Evolutionary conservation across 2,113 vertebrate species (phyloP).

Genomic region (Tursiops truncatus): DNA sequence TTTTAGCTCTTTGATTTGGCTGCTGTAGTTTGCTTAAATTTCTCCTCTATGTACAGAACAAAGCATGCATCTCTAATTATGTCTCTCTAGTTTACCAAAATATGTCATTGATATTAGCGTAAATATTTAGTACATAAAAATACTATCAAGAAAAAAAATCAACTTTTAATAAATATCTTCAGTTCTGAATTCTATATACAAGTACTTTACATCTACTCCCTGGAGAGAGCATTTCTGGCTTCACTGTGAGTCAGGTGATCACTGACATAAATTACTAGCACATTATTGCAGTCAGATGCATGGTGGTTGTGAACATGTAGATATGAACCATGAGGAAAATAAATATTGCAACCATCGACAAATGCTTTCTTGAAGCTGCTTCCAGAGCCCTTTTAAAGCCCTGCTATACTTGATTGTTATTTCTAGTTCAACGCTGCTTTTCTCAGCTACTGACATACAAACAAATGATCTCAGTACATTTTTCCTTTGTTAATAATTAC

Average conservation of each 20-base stretch:
- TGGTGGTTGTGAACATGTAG: slow-evolving; percentile 81
- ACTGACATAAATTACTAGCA: slow-evolving; percentile 80
- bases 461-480: not conserved
- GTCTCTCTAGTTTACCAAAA: slow-evolving; percentile 70
- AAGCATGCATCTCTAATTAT: slow-evolving; percentile 61
- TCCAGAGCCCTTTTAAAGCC: slow-evolving; percentile 47
- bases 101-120: slow-evolving; percentile 74
- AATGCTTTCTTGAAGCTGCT: slow-evolving; percentile 44
- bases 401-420: not conserved
- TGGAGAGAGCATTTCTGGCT: slow-evolving; percentile 82
- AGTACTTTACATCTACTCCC: slow-evolving; percentile 89
- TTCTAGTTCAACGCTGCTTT: not conserved
- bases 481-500: not conserved
- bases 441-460: slow-evolving; percentile 20
- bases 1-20: slow-evolving; percentile 56
- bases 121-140: slow-evolving; percentile 84
- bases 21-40: slow-evolving; percentile 74
- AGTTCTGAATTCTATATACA: slow-evolving; percentile 94
- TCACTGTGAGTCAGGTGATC: slow-evolving; percentile 78
- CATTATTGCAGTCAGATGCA: slow-evolving; percentile 91
- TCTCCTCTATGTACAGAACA: slow-evolving; percentile 64
- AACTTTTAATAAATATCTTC: slow-evolving; percentile 95
- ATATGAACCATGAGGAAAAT: slow-evolving; percentile 80
- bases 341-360: slow-evolving; percentile 81
- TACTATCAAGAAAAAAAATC: slow-evolving; percentile 83